Percentiles rank a stretch among this genome's conserved stretches.
Evolutionary conservation across 2,888 invertebrate genomes (phyloP).

Genomic region (Andrena flavipes): DNA sequence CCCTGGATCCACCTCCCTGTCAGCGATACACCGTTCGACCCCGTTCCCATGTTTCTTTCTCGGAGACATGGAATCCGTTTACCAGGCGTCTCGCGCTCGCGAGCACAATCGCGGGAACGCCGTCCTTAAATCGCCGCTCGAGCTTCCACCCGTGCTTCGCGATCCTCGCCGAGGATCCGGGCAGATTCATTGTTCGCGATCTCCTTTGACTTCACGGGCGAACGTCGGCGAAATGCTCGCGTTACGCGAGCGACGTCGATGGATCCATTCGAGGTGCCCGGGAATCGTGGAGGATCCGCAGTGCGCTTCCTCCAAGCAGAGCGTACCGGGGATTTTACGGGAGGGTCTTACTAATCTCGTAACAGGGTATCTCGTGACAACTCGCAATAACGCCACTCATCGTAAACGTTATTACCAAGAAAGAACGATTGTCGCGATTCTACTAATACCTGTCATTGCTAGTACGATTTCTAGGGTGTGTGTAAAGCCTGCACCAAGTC

Average conservation of each 20-base stretch:
- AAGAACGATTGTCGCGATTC: constrained; percentile 46
- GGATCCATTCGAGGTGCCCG: neutral
- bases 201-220: constrained; percentile 7
- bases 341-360: constrained; percentile 54
- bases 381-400: constrained; percentile 40
- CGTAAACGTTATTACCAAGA: constrained; percentile 69
- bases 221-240: neutral
- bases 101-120: neutral
- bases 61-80: constrained; percentile 37
- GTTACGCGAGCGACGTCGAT: neutral
- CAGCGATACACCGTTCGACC: constrained; percentile 40
- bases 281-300: neutral
- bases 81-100: constrained; percentile 12
- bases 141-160: neutral
- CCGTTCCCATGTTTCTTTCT: constrained; percentile 57
- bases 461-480: constrained; percentile 1
- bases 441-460: constrained; percentile 35
- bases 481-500: neutral
- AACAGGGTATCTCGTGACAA: constrained; percentile 34
- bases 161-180: neutral
- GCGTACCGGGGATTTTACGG: constrained; percentile 55
- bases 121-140: neutral
- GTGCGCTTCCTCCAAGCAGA: neutral
- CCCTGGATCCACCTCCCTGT: constrained; percentile 34
- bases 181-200: constrained; percentile 5